phyloP scores from a whole-genome alignment of 2,113 vertebrate species.

The Sitta europaea region DNA sequence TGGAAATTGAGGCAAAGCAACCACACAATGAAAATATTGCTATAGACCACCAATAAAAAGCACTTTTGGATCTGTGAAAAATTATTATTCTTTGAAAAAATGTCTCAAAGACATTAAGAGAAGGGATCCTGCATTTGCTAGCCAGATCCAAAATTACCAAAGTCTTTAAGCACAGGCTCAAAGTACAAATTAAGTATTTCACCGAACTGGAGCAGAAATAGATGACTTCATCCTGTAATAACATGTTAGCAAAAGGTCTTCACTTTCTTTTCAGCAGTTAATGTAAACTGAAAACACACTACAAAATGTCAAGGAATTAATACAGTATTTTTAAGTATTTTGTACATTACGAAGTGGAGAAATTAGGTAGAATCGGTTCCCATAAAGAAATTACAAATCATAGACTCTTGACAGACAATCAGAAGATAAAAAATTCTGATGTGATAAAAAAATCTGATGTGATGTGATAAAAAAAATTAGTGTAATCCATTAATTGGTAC shows the following conservation, averaged over 20 bases:
- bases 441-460: background rate
- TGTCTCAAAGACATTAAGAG: background rate
- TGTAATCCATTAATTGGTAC: background rate
- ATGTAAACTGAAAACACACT: background rate
- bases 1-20: background rate
- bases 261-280: slow-evolving; percentile 3
- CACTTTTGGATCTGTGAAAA: background rate
- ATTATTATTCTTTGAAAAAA: background rate
- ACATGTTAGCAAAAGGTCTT: background rate
- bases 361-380: background rate
- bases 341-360: background rate
- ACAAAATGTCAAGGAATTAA: background rate
- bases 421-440: background rate
- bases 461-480: background rate
- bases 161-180: background rate
- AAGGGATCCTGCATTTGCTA: background rate
- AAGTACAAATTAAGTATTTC: slow-evolving; percentile 20
- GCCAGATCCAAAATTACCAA: background rate
- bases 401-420: background rate
- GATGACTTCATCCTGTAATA: background rate
- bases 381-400: background rate
- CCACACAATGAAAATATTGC: background rate
- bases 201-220: background rate
- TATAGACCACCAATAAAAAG: background rate
- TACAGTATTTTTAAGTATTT: background rate